A percentile compares a stretch with the other conserved stretches of the same genome.
Evolutionary conservation across 2,113 vertebrate species (phyloP).

Genomic region (Ariopsis seemanni): DNA sequence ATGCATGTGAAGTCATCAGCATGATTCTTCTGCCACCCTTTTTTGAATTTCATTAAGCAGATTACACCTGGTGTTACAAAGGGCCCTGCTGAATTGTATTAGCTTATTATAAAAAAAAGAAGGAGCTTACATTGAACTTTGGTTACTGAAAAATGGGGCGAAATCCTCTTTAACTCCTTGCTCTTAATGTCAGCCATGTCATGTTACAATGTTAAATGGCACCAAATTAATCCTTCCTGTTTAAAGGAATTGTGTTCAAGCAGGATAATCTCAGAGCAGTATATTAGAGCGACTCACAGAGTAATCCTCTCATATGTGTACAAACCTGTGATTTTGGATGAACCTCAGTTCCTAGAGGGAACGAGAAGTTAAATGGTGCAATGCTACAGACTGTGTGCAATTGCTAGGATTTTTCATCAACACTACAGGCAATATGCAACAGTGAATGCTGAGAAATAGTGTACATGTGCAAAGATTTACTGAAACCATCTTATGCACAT

Average conservation of each 20-base stretch:
- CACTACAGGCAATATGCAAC: background rate
- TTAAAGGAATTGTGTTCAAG: conserved; percentile 51
- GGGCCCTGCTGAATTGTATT: conserved; percentile 42
- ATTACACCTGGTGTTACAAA: conserved; percentile 45
- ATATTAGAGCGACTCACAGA: conserved; percentile 24
- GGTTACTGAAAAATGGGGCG: conserved; percentile 34
- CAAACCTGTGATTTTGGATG: background rate
- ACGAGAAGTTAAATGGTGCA: background rate
- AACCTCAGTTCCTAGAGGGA: background rate
- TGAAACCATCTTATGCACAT: background rate
- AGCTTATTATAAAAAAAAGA: conserved; percentile 42
- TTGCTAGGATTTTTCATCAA: background rate
- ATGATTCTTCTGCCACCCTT: conserved; percentile 16
- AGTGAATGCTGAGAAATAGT: background rate
- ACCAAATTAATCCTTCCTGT: conserved; percentile 54
- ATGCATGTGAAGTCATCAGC: conserved; percentile 9
- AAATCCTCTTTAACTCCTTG: conserved; percentile 50
- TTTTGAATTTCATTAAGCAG: conserved; percentile 47
- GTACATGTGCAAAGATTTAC: background rate
- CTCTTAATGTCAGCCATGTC: conserved; percentile 50
- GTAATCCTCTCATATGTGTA: conserved; percentile 34
- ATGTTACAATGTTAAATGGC: conserved; percentile 55
- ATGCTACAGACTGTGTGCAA: conserved; percentile 1
- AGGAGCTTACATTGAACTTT: conserved; percentile 44
- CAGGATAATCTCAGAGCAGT: conserved; percentile 49